Evolutionary conservation across 2,797 vertebrate genomes (phyloP), one percentile per base, ranked within the genome.

Genomic region (Intellagama lesueurii): DNA sequence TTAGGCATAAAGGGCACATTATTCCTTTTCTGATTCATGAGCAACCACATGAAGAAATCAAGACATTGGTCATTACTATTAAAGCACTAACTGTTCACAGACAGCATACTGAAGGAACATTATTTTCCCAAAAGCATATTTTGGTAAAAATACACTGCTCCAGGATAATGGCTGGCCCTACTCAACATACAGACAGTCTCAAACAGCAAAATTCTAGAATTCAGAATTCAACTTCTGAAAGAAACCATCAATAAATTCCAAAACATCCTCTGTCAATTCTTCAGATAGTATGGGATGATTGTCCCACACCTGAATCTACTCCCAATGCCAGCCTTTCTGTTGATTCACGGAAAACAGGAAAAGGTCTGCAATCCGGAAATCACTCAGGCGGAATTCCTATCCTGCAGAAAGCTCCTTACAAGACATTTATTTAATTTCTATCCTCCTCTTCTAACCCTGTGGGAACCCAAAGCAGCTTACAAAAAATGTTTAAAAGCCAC

Each of bases 21-120:
- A 24, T 32, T 80, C 32, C 70, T 35, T 8, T 83, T 85, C 56
- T 85, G 30, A 24, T 28, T 85, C 88, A 89, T 28, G 26, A 76
- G 9, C 5, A 40, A 44, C 19, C 30, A 49, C 11, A 26, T 83
- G 81, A 83, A 24, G 30, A 78, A 49, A 77, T 81, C 88, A 72
- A 85, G 30, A 64, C 26, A 8, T 3, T 49, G 14, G 30, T 11
- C 70, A 70, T 26, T 81, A 80, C 30, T n/a, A 64, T 80, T 73
- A 73, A 35, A 84, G 32, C 47, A 56, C 47, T 30, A 40, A 77
- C 77, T 56, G 0, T 9, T 32, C 52, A 87, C 1, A 8, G 19
- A 12, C 19, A 68, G 7, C 69, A 47, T 35, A 66, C 5, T 32
- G 30, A 66, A 19, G 26, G 3, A 83, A 47, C 8, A 30, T 7